phyloP scores from a whole-genome alignment of 2,113 vertebrate genomes.

The Nycticorax nycticorax region DNA sequence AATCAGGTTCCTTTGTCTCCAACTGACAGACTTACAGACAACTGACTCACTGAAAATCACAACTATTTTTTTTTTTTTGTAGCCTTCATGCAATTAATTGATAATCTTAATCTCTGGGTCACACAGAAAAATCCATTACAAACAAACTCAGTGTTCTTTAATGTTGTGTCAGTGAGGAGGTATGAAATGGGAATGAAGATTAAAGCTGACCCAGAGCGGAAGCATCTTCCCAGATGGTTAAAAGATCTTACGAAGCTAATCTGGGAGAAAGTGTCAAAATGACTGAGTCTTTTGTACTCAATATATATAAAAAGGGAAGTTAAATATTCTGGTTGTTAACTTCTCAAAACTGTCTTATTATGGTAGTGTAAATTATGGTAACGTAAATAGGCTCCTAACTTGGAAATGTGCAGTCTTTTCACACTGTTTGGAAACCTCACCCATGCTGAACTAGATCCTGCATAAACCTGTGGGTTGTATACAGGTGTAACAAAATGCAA shows the following conservation, averaged over 20 bases:
- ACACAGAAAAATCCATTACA: neutral
- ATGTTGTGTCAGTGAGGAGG: neutral
- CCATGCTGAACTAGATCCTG: neutral
- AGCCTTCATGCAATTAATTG: neutral
- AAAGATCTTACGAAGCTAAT: neutral
- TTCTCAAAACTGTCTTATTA: neutral
- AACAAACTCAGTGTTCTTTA: neutral
- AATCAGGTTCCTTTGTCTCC: neutral
- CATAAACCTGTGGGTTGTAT: neutral
- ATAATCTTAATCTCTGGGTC: neutral
- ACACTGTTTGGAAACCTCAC: neutral
- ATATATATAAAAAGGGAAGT: neutral
- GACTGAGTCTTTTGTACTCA: neutral
- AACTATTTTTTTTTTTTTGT: neutral
- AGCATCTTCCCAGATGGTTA: neutral
- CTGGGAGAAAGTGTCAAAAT: neutral
- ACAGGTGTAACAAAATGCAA: neutral
- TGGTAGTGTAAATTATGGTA: neutral
- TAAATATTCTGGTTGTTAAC: neutral
- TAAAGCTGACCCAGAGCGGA: neutral
- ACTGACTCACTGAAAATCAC: neutral
- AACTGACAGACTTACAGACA: neutral
- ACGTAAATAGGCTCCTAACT: neutral
- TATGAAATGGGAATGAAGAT: neutral
- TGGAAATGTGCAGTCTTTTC: neutral